These are phyloP conservation scores for Saturnia japonica DNA, from an alignment of 2,888 invertebrate genomes.

Conservation along the genomic window DNA sequence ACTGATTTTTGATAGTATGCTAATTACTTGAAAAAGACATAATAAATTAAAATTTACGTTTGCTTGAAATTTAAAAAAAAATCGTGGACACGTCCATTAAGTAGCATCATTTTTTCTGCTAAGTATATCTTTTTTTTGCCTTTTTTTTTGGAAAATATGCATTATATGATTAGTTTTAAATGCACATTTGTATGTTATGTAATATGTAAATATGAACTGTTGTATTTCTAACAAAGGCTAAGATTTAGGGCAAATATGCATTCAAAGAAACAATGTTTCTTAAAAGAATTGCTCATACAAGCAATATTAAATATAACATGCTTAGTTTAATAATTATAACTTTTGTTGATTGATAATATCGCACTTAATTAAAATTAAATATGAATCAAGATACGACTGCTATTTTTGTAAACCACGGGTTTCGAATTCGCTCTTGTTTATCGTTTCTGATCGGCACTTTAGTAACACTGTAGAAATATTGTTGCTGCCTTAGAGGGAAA, in stretches of 20 bases:
- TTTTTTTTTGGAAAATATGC: no score
- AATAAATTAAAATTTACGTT: background rate
- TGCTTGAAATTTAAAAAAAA: background rate
- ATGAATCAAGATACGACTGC: no score
- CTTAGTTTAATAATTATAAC: background rate
- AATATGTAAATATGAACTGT: no score
- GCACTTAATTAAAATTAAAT: no score
- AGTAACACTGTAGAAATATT: no score
- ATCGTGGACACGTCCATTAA: background rate
- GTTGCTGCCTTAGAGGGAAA: no score
- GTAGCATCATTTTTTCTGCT: background rate
- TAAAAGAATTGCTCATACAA: background rate
- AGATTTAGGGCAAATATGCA: background rate
- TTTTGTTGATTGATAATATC: background rate
- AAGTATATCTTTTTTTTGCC: background rate
- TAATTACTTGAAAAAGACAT: no score
- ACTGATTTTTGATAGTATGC: background rate
- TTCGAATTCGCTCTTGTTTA: no score
- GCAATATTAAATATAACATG: background rate
- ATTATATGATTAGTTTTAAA: background rate
- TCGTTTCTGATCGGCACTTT: no score
- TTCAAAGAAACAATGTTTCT: background rate
- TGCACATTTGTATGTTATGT: background rate
- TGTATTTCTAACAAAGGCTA: no score
- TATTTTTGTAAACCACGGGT: no score